Evolutionary conservation across 2,888 invertebrate species (phyloP).

Genomic region (Phragmatobia fuliginosa): DNA sequence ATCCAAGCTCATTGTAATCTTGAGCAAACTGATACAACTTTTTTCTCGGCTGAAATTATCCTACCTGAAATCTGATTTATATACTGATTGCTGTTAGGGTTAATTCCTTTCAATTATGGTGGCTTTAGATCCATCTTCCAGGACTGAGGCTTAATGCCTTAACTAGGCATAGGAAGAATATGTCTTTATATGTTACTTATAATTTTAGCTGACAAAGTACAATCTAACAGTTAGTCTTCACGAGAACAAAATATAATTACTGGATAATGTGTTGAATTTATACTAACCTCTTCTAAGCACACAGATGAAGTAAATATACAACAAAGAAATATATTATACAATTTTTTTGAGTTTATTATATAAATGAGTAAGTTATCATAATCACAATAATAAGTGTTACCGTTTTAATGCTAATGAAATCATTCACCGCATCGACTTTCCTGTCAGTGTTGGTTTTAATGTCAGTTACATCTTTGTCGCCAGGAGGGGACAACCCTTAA

Average conservation of each 20-base stretch:
- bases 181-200: no score
- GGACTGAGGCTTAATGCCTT: no score
- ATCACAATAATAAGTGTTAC: slow-evolving; percentile 84
- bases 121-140: no score
- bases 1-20: no score
- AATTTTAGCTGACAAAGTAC: no score
- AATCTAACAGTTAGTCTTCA: background rate
- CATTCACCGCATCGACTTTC: slow-evolving; percentile 58
- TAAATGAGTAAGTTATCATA: slow-evolving; percentile 63
- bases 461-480: slow-evolving; percentile 36
- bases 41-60: no score
- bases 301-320: background rate
- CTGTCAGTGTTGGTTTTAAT: slow-evolving; percentile 42
- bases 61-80: no score
- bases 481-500: slow-evolving; percentile 44
- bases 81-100: no score
- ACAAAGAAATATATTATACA: background rate
- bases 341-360: background rate
- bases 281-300: background rate
- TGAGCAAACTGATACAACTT: no score
- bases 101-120: no score
- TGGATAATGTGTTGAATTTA: background rate
- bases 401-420: slow-evolving; percentile 80
- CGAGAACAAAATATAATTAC: background rate
- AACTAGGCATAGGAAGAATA: no score